These are phyloP conservation scores for Rotaria sp. DNA, from an alignment of 2,888 invertebrate genomes.

Conservation along the genomic window DNA sequence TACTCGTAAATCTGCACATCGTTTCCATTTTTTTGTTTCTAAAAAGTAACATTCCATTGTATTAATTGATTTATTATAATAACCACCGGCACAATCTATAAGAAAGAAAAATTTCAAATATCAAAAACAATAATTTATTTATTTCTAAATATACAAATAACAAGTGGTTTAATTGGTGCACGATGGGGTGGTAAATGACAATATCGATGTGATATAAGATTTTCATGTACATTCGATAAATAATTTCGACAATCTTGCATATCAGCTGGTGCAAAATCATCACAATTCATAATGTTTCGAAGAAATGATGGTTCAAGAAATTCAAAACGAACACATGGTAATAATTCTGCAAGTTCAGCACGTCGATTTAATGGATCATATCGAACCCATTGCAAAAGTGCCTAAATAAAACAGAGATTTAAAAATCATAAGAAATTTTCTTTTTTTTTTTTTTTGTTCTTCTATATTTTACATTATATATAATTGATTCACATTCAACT, in stretches of 20 bases:
- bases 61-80: slow-evolving; percentile 75
- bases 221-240: slow-evolving; percentile 76
- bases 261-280: slow-evolving; percentile 67
- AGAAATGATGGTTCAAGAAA: slow-evolving; percentile 82
- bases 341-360: slow-evolving; percentile 76
- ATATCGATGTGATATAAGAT: slow-evolving; percentile 77
- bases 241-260: slow-evolving; percentile 81
- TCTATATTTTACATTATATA: slow-evolving; percentile 46
- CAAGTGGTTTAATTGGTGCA: slow-evolving; percentile 63
- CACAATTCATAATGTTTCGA: slow-evolving; percentile 82
- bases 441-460: too few species aligned
- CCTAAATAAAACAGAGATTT: slow-evolving; percentile 59
- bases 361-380: slow-evolving; percentile 63
- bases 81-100: slow-evolving; percentile 84
- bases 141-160: background rate
- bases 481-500: slow-evolving; percentile 82
- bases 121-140: slow-evolving; percentile 42
- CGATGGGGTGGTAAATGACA: slow-evolving; percentile 68
- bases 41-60: slow-evolving; percentile 79
- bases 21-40: slow-evolving; percentile 75
- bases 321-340: slow-evolving; percentile 81
- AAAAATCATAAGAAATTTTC: slow-evolving; percentile 55
- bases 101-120: slow-evolving; percentile 66
- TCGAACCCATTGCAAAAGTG: slow-evolving; percentile 75
- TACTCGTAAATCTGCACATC: slow-evolving; percentile 72